Base-by-base conservation (phyloP, 2,797 vertebrate species). In the Periparus ater region DNA sequence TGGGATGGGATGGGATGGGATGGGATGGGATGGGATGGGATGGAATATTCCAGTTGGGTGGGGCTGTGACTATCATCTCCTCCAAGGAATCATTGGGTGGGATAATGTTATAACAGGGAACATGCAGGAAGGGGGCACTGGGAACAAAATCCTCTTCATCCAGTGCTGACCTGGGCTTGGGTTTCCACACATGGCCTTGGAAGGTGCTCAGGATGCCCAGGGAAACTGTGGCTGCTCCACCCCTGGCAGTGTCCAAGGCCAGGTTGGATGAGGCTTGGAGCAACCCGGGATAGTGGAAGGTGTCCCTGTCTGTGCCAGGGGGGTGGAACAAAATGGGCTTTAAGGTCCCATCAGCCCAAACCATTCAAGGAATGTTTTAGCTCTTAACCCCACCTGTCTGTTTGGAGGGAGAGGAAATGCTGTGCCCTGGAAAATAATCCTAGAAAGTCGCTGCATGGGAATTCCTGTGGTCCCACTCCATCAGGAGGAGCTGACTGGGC, bases 111-210 rank as follows among this genome's bases (percentile, higher is more conserved):
- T 11, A 12, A 14, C 0, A 3, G 30, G 29, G 18, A 82, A 27
- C 20, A 4, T 2, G 36, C 27, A 47, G 53, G 44, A 34, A 57
- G 71, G 40, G 74, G 44, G 10, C 60, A 34, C 26, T 66, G 73
- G 55, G 47, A 40, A 44, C 42, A 70, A 74, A 45, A 18, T 45
- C 26, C 44, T 73, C 45, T 53, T 62, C 32, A 9, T 10, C 51
- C 58, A 22, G 16, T 3, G 4, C 45, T 61, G 25, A 17, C 20
- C 30, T 50, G 61, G 17, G 47, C 40, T 1, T 78, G 42, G 32
- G 14, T 63, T 73, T 47, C 38, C 63, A 1, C 0, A 0, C 0
- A 0, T 1, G 15, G n/a, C 30, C 44, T 29, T 26, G 50, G 68
- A 50, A 45, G 32, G 13, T 36, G 50, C 50, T 78, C 36, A 63